These are phyloP conservation scores for Poeciliopsis retropinna DNA, from an alignment of 2,113 vertebrate species.

Conservation along the genomic window DNA sequence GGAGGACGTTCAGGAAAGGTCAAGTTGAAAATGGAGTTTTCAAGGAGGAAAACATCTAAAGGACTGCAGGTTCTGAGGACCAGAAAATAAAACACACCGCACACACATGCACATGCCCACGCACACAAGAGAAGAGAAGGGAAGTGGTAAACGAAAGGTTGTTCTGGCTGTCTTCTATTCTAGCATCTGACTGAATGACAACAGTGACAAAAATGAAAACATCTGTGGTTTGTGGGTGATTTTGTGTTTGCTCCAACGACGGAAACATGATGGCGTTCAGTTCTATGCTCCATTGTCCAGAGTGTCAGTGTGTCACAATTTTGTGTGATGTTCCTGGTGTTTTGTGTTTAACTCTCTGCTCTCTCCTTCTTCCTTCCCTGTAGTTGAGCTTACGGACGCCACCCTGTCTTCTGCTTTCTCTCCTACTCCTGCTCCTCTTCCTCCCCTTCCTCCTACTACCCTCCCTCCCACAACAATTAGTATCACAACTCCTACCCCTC, in stretches of 20 bases:
- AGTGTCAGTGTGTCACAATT: constrained; percentile 15
- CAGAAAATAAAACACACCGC: background rate
- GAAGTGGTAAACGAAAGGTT: background rate
- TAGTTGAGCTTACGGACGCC: constrained; percentile 77
- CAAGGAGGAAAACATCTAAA: background rate
- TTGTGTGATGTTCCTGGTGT: constrained; percentile 29
- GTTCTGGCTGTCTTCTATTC: background rate
- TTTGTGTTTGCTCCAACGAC: background rate
- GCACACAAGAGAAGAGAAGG: background rate
- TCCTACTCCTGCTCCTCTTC: constrained; percentile 67
- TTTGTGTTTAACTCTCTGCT: constrained; percentile 74
- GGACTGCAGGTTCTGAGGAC: background rate
- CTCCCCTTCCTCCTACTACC: constrained; percentile 68
- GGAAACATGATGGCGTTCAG: background rate
- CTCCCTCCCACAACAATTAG: constrained; percentile 67
- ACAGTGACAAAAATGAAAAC: background rate
- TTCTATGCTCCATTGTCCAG: background rate
- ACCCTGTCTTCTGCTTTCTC: constrained; percentile 72
- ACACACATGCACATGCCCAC: too few relatives aligned
- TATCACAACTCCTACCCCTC: constrained; percentile 53
- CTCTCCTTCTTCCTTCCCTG: constrained; percentile 71
- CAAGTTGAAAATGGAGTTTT: background rate
- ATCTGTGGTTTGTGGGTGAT: background rate
- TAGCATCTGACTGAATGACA: background rate
- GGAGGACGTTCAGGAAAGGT: background rate